Evolutionary conservation across 2,888 invertebrate genomes (phyloP).

Genomic region (Sceliomorpha sp.): DNA sequence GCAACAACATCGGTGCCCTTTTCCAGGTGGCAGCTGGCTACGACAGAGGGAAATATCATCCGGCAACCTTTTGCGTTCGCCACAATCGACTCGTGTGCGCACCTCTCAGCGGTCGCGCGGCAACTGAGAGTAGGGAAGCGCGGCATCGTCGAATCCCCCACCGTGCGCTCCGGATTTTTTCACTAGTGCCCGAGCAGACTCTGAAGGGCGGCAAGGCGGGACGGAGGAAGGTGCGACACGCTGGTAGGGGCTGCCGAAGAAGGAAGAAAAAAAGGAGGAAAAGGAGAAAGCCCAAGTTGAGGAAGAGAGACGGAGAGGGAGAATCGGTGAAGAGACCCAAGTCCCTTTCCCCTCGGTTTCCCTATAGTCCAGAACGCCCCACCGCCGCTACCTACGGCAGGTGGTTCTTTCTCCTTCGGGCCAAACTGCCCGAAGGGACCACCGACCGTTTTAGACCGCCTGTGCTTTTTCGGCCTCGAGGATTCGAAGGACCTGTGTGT

Average conservation of each 20-base stretch:
- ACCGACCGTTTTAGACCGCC: constrained; percentile 64
- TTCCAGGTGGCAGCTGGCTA: constrained; percentile 20
- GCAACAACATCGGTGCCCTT: constrained; percentile 21
- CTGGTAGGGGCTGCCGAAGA: constrained; percentile 12
- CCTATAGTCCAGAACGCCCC: constrained; percentile 44
- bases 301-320: constrained; percentile 45
- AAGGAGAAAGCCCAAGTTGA: constrained; percentile 11
- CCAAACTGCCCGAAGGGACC: constrained; percentile 70
- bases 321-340: constrained; percentile 27
- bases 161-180: constrained; percentile 58
- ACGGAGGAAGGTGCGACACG: background rate
- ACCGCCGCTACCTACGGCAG: constrained; percentile 72
- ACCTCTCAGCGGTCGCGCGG: constrained; percentile 78
- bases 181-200: constrained; percentile 38
- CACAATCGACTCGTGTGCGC: constrained; percentile 59
- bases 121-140: constrained; percentile 78
- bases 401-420: constrained; percentile 75
- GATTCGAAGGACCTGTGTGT: constrained; percentile 2
- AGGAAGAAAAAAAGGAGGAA: constrained; percentile 18
- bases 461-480: constrained; percentile 29
- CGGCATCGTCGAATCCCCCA: constrained; percentile 70
- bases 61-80: constrained; percentile 5
- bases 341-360: constrained; percentile 46
- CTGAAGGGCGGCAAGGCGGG: constrained; percentile 33
- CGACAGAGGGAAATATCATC: background rate